Conservation (phyloP, 2,797 vertebrate genomes). For the Ispidina picta region DNA sequence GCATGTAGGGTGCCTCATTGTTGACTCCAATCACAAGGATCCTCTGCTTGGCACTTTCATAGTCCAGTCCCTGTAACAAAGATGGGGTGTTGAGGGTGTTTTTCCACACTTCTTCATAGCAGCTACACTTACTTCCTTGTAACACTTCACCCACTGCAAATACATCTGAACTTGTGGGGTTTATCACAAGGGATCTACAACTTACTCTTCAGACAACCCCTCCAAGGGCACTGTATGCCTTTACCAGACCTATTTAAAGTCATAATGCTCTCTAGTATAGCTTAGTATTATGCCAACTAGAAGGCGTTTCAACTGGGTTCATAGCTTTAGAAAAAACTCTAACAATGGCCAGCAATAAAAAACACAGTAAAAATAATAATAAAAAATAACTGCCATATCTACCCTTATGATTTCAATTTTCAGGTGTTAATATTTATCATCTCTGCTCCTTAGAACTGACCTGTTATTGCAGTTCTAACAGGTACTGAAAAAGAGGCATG, state of each 20-base stretch:
- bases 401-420: background rate
- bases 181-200: background rate
- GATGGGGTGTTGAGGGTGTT: background rate
- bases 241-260: background rate
- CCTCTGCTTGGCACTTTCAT: constrained; percentile 74
- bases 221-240: background rate
- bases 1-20: constrained; percentile 81
- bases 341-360: background rate
- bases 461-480: background rate
- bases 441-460: background rate
- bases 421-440: background rate
- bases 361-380: background rate
- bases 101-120: background rate
- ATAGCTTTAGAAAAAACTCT: background rate
- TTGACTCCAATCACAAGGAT: constrained; percentile 79
- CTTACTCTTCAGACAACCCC: background rate
- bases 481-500: background rate
- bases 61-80: constrained; percentile 82
- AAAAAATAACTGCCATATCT: background rate
- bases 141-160: background rate
- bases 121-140: background rate
- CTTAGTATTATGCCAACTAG: background rate
- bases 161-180: background rate
- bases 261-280: background rate
- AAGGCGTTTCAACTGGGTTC: background rate